phyloP scores from a whole-genome alignment of 2,113 vertebrate genomes.

The Crotalus tigris region DNA sequence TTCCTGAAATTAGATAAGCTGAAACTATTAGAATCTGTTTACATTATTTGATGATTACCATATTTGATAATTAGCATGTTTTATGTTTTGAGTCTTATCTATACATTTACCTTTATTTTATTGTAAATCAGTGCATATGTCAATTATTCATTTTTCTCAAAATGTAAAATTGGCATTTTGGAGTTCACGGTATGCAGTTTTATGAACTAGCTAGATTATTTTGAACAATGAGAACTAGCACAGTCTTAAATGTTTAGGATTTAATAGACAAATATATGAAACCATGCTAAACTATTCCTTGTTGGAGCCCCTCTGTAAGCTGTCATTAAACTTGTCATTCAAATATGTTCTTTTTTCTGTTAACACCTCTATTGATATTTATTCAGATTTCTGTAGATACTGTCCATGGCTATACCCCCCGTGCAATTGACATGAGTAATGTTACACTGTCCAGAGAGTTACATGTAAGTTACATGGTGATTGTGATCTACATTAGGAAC shows the following conservation, averaged over 20 bases:
- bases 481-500: background rate
- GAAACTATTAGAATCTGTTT: background rate
- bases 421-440: constrained; percentile 96
- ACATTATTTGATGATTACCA: background rate
- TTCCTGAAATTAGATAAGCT: background rate
- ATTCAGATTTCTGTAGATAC: constrained; percentile 86
- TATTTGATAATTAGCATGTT: background rate
- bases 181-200: background rate
- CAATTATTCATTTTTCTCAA: constrained; percentile 1
- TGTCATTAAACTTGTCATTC: background rate
- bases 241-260: background rate
- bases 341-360: constrained; percentile 17
- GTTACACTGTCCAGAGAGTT: constrained; percentile 91
- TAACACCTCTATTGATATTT: constrained; percentile 8
- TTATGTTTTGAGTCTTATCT: background rate
- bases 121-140: background rate
- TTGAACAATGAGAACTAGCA: background rate
- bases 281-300: background rate
- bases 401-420: constrained; percentile 83
- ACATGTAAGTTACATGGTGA: constrained; percentile 77
- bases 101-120: background rate
- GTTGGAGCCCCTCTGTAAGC: background rate
- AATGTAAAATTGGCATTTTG: background rate
- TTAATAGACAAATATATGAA: background rate
- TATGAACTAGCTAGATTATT: background rate